phyloP scores from a whole-genome alignment of 2,113 vertebrate genomes.

The Carettochelys insculpta region DNA sequence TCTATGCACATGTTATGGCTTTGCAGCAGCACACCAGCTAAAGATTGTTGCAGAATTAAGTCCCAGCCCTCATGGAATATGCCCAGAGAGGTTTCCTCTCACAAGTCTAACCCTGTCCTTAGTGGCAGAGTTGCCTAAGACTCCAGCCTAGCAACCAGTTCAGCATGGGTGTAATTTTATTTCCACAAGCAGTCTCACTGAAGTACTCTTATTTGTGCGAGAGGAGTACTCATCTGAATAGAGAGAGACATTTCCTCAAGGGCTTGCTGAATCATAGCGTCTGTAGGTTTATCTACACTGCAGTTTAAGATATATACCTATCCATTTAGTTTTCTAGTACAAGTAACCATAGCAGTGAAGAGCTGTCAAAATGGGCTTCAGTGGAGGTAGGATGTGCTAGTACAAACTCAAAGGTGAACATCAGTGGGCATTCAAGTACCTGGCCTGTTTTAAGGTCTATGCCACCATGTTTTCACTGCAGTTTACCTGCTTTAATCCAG shows the following conservation, averaged over 20 bases:
- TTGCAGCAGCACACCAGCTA: neutral
- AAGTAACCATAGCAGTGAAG: no score
- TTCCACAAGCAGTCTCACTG: neutral
- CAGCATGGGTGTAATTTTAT: neutral
- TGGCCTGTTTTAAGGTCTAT: no score
- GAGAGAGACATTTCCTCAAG: neutral
- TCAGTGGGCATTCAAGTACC: no score
- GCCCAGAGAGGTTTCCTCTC: neutral
- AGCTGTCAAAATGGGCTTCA: no score
- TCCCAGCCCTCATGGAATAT: neutral
- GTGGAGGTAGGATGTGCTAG: no score
- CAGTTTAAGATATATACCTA: no score
- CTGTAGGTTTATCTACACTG: neutral
- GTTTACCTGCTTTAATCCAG: no score
- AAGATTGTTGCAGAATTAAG: neutral
- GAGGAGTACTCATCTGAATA: neutral
- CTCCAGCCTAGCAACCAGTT: neutral
- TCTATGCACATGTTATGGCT: neutral
- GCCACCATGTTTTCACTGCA: no score
- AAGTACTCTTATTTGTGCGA: no score
- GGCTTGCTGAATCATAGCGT: neutral
- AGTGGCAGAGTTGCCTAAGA: neutral
- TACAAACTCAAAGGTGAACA: no score
- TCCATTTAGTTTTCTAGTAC: no score
- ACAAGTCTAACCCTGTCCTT: neutral